Evolutionary conservation across 2,113 vertebrate species (phyloP).

Genomic region (Leptobrachium ailaonicum): DNA sequence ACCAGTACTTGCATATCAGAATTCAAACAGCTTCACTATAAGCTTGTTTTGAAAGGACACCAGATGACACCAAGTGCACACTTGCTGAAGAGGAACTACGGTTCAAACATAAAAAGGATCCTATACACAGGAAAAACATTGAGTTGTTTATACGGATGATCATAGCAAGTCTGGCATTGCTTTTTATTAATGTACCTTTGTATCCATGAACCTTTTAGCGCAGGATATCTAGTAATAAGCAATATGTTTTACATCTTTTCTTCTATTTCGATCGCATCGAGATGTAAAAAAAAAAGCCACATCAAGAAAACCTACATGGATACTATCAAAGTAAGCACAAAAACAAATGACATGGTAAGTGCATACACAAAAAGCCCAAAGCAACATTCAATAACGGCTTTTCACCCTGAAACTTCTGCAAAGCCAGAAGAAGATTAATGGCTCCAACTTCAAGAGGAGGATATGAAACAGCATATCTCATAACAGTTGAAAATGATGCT

Average conservation of each 20-base stretch:
- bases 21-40: too few relatives aligned
- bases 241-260: background rate
- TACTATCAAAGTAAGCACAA: slow-evolving; percentile 47
- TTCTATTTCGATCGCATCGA: background rate
- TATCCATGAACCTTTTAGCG: too few relatives aligned
- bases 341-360: slow-evolving; percentile 51
- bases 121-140: too few relatives aligned
- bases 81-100: too few relatives aligned
- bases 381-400: slow-evolving; percentile 46
- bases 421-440: slow-evolving; percentile 53
- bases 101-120: too few relatives aligned
- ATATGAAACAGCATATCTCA: slow-evolving; percentile 41
- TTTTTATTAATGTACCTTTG: too few relatives aligned
- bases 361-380: slow-evolving; percentile 50
- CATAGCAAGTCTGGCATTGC: too few relatives aligned
- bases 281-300: slow-evolving; percentile 28
- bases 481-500: slow-evolving; percentile 32
- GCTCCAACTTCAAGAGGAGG: slow-evolving; percentile 38
- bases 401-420: slow-evolving; percentile 45
- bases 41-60: too few relatives aligned
- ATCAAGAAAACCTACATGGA: slow-evolving; percentile 40
- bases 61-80: too few relatives aligned
- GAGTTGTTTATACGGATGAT: too few relatives aligned
- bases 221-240: background rate
- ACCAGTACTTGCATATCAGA: too few relatives aligned